Conservation (phyloP, 2,797 vertebrate species). For the Aphelocoma californica region DNA sequence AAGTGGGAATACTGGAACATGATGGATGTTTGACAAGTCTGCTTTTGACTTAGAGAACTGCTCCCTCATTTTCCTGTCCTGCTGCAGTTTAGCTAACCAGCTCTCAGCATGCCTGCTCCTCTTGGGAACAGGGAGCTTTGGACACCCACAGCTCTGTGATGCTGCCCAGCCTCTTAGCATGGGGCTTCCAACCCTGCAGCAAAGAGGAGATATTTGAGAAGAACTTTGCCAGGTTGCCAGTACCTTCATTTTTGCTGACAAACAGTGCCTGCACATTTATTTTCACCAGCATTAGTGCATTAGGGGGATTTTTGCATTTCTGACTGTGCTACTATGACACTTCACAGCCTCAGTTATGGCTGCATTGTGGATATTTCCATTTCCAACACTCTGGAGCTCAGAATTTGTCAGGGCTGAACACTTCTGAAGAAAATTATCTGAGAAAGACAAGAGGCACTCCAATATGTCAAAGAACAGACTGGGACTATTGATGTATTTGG, state of each 20-base stretch:
- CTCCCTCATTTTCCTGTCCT: not conserved
- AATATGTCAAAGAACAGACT: not conserved
- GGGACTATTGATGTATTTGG: not conserved
- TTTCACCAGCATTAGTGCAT: not conserved
- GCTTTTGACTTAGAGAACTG: not conserved
- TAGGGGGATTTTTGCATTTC: not conserved
- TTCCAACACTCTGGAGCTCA: not conserved
- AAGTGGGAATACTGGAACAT: not conserved
- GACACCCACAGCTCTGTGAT: not conserved
- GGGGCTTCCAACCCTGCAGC: not conserved
- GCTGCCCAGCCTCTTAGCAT: not conserved
- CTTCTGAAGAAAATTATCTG: conserved; percentile 4
- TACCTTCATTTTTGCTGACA: not conserved
- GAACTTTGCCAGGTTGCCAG: not conserved
- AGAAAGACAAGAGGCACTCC: not conserved
- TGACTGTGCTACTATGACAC: not conserved
- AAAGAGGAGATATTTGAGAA: not conserved
- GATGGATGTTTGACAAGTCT: not conserved
- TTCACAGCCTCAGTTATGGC: not conserved
- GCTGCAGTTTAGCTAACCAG: not conserved
- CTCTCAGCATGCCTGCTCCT: not conserved
- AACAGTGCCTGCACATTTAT: not conserved
- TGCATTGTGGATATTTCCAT: not conserved
- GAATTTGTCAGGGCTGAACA: not conserved
- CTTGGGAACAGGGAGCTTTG: not conserved